Evolutionary conservation across 2,113 vertebrate genomes (phyloP).

Genomic region (Phalacrocorax pelagicus): DNA sequence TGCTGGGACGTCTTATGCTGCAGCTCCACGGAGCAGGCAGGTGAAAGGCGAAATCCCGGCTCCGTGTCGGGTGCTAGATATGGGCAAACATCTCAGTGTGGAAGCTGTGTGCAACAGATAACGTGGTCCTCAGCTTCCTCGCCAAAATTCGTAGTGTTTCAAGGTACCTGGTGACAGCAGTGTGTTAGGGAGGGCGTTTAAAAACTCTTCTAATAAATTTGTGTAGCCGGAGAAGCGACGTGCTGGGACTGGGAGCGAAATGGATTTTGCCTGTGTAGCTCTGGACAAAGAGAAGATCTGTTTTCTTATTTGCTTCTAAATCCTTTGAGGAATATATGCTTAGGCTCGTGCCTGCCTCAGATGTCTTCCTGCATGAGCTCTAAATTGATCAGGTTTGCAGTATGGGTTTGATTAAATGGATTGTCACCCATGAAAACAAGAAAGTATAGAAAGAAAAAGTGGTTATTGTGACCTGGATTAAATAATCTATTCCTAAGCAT

Average conservation of each 20-base stretch:
- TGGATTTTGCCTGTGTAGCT: not conserved
- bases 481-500: not conserved
- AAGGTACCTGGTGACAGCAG: accelerated
- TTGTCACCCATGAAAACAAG: not conserved
- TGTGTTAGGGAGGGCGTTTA: not conserved
- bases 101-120: not conserved
- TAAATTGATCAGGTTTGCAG: not conserved
- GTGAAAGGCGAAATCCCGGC: not conserved
- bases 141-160: not conserved
- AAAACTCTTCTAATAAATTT: not conserved
- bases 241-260: not conserved
- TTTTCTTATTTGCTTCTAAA: not conserved
- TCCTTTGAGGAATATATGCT: not conserved
- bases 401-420: not conserved
- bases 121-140: not conserved
- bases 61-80: not conserved
- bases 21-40: not conserved
- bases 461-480: not conserved
- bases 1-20: not conserved
- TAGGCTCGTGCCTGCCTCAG: not conserved
- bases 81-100: accelerated
- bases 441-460: not conserved
- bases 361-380: not conserved
- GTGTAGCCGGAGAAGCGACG: not conserved
- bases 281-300: not conserved